phyloP scores from a whole-genome alignment of 2,797 vertebrate genomes.

The Ptychadena robeensis region DNA sequence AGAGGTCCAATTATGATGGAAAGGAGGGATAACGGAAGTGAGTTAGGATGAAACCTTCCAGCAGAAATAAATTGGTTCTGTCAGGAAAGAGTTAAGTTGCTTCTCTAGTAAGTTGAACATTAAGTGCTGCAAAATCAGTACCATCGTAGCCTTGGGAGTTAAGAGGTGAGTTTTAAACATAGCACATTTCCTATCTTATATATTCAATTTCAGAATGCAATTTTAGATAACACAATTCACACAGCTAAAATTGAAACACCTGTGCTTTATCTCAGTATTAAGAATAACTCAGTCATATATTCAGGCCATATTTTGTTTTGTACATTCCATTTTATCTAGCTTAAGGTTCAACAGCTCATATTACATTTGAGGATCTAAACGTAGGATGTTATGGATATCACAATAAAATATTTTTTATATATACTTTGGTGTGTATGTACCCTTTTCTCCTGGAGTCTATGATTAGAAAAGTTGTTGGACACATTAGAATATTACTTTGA shows the following conservation, averaged over 20 bases:
- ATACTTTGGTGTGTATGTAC: constrained; percentile 13
- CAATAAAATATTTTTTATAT: constrained; percentile 9
- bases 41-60: no score
- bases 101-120: constrained; percentile 1
- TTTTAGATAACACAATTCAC: constrained; percentile 51
- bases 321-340: constrained; percentile 42
- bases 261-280: constrained; percentile 48
- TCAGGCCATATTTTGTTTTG: constrained; percentile 46
- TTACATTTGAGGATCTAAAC: constrained; percentile 26
- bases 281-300: constrained; percentile 35
- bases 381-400: constrained; percentile 19
- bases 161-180: constrained; percentile 35
- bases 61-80: neutral
- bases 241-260: constrained; percentile 49
- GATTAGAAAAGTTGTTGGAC: neutral
- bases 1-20: no score
- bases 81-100: neutral
- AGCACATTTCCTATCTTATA: constrained; percentile 37
- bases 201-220: constrained; percentile 53
- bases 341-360: constrained; percentile 31
- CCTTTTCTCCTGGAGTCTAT: neutral
- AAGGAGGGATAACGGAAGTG: no score
- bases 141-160: constrained; percentile 18
- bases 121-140: constrained; percentile 20
- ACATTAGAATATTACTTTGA: neutral